Percentiles rank a stretch among this genome's conserved stretches.
phyloP scores from a whole-genome alignment of 2,797 vertebrate species.

The Malacoctenus gilli region DNA sequence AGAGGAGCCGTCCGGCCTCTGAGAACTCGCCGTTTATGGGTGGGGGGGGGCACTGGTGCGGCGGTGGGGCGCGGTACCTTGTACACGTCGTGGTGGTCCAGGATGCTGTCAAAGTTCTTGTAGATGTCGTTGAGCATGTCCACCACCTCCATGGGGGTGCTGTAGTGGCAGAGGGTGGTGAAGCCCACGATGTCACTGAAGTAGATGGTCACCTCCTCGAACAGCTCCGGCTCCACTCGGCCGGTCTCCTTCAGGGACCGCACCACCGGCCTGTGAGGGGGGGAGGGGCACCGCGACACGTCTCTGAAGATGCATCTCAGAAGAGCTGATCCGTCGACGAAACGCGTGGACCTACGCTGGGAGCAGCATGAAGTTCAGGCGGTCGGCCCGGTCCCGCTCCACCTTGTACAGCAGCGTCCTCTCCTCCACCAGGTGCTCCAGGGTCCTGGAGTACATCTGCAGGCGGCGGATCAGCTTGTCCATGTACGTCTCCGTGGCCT shows the following conservation, averaged over 20 bases:
- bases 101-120: conserved; percentile 95
- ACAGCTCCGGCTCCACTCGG: conserved; percentile 91
- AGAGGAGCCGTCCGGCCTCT: no score
- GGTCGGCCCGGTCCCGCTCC: conserved; percentile 93
- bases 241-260: conserved; percentile 95
- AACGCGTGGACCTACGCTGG: conserved; percentile 83
- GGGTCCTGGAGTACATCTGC: conserved; percentile 94
- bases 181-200: conserved; percentile 99
- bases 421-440: conserved; percentile 94
- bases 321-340: no score
- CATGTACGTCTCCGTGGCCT: conserved; percentile 95
- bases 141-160: conserved; percentile 98
- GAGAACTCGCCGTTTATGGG: no score
- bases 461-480: conserved; percentile 95
- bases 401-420: conserved; percentile 94
- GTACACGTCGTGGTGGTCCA: conserved; percentile 96
- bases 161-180: conserved; percentile 96
- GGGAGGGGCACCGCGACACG: not conserved
- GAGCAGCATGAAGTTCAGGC: conserved; percentile 95
- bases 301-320: no score
- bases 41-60: no score
- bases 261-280: conserved; percentile 87
- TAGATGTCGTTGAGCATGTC: conserved; percentile 98
- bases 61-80: no score
- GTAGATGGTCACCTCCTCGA: conserved; percentile 95